These are phyloP conservation scores for Turritopsis rubra DNA, from an alignment of 30 jellyfish, hydroid and myxozoan species.

Conservation along the genomic window DNA sequence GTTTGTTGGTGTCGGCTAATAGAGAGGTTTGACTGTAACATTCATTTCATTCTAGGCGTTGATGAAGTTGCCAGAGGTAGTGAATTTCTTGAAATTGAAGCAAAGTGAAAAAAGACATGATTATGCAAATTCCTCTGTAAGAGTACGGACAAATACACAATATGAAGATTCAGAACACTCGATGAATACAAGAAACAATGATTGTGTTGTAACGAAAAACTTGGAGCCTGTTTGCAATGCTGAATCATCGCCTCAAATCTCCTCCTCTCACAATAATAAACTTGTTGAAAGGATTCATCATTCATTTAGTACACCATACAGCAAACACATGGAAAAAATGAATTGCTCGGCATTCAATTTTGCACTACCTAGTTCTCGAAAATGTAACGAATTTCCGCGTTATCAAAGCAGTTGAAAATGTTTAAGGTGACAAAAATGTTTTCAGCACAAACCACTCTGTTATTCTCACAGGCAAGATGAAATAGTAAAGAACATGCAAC, in stretches of 20 bases:
- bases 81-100: not conserved
- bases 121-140: not conserved
- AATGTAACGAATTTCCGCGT: not conserved
- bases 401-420: not conserved
- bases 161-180: not conserved
- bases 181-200: not conserved
- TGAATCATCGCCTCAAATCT: not conserved
- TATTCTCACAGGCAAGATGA: too few species aligned
- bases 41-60: not conserved
- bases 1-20: too few species aligned
- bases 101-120: not conserved
- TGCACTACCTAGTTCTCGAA: not conserved
- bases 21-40: too few species aligned
- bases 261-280: not conserved
- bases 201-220: not conserved
- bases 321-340: not conserved
- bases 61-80: not conserved
- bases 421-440: too few species aligned
- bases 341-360: not conserved
- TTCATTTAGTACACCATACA: not conserved
- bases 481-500: too few species aligned
- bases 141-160: not conserved
- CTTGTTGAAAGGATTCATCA: not conserved
- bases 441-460: too few species aligned
- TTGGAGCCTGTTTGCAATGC: not conserved